Conservation (phyloP, 2,113 vertebrate genomes). For the Apteryx mantelli region DNA sequence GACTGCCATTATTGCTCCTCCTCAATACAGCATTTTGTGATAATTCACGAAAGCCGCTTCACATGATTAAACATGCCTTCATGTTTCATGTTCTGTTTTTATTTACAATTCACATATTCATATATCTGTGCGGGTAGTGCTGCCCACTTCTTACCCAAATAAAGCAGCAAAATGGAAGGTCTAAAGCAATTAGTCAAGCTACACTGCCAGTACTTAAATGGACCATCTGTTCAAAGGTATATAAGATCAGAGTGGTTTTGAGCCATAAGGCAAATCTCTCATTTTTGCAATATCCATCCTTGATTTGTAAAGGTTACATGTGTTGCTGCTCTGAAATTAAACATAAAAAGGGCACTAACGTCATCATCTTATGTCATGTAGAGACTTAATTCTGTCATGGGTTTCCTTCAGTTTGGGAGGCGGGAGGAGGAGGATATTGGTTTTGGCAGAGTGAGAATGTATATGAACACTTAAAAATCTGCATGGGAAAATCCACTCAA, state of each 20-base stretch:
- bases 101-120: conserved; percentile 12
- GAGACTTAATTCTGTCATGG: background rate
- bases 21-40: background rate
- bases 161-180: conserved; percentile 37
- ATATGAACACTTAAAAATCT: background rate
- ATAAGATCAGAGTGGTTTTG: background rate
- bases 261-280: background rate
- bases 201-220: conserved; percentile 38
- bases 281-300: background rate
- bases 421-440: background rate
- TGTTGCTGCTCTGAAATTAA: background rate
- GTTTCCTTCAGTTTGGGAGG: background rate
- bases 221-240: conserved; percentile 67
- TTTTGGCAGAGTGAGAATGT: background rate
- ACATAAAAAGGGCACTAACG: background rate
- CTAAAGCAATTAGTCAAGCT: conserved; percentile 54
- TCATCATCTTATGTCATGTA: background rate
- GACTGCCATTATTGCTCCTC: background rate
- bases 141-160: conserved; percentile 46
- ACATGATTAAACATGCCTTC: background rate
- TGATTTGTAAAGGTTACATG: background rate
- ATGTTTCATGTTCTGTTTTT: background rate
- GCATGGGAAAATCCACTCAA: background rate
- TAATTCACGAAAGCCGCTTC: background rate
- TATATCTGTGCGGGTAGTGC: background rate